Evolutionary conservation across 2,113 vertebrate genomes (phyloP).

Genomic region (Anguilla rostrata): DNA sequence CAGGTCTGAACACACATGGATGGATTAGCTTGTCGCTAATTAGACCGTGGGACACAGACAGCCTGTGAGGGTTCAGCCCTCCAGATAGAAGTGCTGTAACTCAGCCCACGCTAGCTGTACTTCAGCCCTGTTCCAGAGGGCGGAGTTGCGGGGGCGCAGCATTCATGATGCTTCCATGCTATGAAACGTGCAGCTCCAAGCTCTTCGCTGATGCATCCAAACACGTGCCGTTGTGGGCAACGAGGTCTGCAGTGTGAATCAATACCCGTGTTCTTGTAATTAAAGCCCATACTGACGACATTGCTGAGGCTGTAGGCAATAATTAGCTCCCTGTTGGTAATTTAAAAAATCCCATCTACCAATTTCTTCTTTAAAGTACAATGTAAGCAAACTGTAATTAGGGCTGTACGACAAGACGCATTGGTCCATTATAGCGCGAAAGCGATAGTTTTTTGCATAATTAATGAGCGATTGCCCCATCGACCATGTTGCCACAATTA

Average conservation of each 20-base stretch:
- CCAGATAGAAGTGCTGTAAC: not conserved
- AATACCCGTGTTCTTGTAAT: not conserved
- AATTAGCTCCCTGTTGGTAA: not conserved
- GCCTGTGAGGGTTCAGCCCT: no score
- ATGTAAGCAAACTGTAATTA: not conserved
- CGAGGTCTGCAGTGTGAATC: not conserved
- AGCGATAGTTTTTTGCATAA: not conserved
- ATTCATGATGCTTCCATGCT: not conserved
- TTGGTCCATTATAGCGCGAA: not conserved
- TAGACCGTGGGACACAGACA: not conserved
- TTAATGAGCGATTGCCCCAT: not conserved
- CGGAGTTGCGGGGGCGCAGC: not conserved
- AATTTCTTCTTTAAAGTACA: not conserved
- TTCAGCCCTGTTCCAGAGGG: not conserved
- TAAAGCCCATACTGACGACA: not conserved
- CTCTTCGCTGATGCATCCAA: not conserved
- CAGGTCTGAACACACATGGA: not conserved
- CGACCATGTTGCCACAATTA: not conserved
- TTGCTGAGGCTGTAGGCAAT: not conserved
- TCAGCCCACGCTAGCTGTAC: not conserved
- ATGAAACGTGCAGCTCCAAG: not conserved
- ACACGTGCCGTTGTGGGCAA: not conserved
- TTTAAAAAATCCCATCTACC: not conserved
- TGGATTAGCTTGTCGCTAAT: not conserved
- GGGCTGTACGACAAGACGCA: not conserved